Conservation (phyloP, 2,113 vertebrate species). For the Pristiophorus japonicus region DNA sequence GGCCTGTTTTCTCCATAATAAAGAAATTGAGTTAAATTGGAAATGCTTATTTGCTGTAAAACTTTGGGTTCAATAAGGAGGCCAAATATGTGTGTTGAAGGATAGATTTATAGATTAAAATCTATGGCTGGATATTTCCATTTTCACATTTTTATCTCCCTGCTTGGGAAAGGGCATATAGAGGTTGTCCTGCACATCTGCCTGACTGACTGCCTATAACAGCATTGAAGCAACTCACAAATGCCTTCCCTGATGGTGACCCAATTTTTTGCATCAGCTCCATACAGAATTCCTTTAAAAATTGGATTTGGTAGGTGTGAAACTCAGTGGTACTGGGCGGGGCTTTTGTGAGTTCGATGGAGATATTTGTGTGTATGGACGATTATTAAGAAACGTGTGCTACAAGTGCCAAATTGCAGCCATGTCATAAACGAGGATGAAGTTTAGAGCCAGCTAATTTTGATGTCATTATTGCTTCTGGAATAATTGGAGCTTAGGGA, state of each 20-base stretch:
- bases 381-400: not conserved
- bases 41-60: conserved; percentile 33
- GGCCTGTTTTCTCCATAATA: not conserved
- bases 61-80: not conserved
- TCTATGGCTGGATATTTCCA: not conserved
- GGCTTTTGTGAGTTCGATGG: not conserved
- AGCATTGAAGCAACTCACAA: not conserved
- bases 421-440: not conserved
- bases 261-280: too few species aligned
- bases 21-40: not conserved
- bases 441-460: not conserved
- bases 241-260: not conserved
- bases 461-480: not conserved
- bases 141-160: not conserved
- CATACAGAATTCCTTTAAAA: not conserved
- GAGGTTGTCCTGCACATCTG: not conserved
- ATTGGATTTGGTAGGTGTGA: not conserved
- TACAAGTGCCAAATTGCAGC: not conserved
- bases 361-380: not conserved
- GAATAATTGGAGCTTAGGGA: not conserved
- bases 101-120: conserved; percentile 13
- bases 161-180: not conserved
- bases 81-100: not conserved
- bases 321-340: not conserved
- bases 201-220: not conserved